These are phyloP conservation scores for Vanacampus margaritifer DNA, from an alignment of 2,113 vertebrate genomes.

Conservation along the genomic window DNA sequence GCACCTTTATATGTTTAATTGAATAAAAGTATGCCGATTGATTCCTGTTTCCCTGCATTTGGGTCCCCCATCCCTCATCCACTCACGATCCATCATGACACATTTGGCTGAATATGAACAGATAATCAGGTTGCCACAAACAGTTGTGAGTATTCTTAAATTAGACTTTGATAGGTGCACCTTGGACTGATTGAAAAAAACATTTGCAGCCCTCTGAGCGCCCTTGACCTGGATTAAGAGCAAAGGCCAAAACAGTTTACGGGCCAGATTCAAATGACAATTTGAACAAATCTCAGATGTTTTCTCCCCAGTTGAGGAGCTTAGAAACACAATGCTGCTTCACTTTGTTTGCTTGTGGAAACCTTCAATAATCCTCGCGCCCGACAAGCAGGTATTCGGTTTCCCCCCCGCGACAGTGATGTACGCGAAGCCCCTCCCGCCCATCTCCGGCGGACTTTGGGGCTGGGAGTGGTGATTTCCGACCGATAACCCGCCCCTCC, in stretches of 20 bases:
- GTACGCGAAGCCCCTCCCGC: constrained; percentile 54
- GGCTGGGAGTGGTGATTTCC: constrained; percentile 52
- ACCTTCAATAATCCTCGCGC: background rate
- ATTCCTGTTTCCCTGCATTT: too few species aligned
- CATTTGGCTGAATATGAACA: too few species aligned
- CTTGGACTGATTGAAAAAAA: too few species aligned
- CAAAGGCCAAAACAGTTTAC: background rate
- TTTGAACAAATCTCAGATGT: background rate
- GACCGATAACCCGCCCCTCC: constrained; percentile 57
- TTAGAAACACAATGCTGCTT: constrained; percentile 18
- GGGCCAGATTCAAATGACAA: background rate
- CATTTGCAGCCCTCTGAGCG: too few species aligned
- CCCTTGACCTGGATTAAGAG: too few species aligned
- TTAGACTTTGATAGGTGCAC: too few species aligned
- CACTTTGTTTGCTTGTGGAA: constrained; percentile 65
- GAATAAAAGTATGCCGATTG: too few species aligned
- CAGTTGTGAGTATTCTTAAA: too few species aligned
- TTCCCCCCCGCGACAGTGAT: constrained; percentile 69
- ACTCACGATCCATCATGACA: too few species aligned
- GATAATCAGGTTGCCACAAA: too few species aligned
- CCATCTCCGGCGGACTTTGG: constrained; percentile 23
- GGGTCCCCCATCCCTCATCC: too few species aligned
- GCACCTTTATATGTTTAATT: too few species aligned
- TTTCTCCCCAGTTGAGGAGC: background rate
- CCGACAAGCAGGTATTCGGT: constrained; percentile 54